Evolutionary conservation across 2,888 invertebrate genomes (phyloP), one percentile per base, ranked within the genome.

Genomic region (Eubasilissa splendida): DNA sequence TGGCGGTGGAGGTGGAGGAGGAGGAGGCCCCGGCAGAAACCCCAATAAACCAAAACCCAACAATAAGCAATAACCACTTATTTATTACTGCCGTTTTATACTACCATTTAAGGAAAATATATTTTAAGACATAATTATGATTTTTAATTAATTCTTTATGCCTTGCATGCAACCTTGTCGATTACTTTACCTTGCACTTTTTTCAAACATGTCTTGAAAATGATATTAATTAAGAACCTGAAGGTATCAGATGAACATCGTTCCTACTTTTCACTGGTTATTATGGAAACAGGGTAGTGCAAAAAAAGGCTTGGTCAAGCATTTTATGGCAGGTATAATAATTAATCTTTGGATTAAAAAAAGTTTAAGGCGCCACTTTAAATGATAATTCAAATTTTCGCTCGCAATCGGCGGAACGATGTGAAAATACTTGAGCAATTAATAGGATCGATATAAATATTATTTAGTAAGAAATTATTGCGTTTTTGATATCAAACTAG

Each of bases 41-140:
- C 89, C 88, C 76, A 90, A 90, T 85, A 90, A 84, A 81, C 80
- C 82, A 22, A 83, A 84, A 73, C 80, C 79, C 71, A 82, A 83
- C 79, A 80, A 70, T 79, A 78, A 56, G 31, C 56, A 42, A 58
- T 10, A 1, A n/a, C 56, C 12, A 8, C 33, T 54, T 76, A 50
- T 56, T 66, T 56, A 52, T 76, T 8, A 76, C 65, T 33, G 3
- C 63, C 53, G 10, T 70, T 70, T 70, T 31, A 58, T 56, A 56
- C 59, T 73, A 68, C 42, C 14, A 56, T 50, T 50, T 60, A 75
- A 60, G 75, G 50, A 75, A 75, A 63, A 75, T 75, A 75, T 75
- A 73, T 75, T 70, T 75, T 75, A 75, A 75, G 60, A 75, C 50
- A 33, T 52, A 50, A 22, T 60, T 75, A 50, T 60, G 9, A 14